phyloP scores from a whole-genome alignment of 2,113 vertebrate genomes.

The Megatriorchis doriae region DNA sequence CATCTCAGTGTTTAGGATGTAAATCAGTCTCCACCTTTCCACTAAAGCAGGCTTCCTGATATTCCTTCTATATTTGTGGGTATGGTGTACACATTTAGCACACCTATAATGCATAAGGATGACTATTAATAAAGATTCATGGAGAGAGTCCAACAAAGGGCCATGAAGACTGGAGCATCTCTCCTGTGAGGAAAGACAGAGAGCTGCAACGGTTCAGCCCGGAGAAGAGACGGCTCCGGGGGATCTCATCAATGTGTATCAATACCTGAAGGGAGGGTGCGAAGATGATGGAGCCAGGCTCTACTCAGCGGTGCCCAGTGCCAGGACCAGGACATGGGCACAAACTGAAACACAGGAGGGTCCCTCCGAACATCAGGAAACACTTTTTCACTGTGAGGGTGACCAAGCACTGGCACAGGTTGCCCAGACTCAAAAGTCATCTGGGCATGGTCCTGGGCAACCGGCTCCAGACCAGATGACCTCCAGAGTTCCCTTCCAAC shows the following conservation, averaged over 20 bases:
- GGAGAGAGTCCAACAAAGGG: neutral
- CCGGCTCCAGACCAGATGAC: neutral
- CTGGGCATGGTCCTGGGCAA: neutral
- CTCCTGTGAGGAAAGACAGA: neutral
- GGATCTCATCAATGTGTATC: neutral
- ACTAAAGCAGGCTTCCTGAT: neutral
- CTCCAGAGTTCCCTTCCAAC: neutral
- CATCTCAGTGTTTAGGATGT: neutral
- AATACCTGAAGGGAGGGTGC: neutral
- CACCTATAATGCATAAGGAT: too few species aligned
- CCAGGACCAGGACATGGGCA: neutral
- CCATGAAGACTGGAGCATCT: neutral
- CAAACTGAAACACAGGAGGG: neutral
- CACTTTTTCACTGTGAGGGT: neutral
- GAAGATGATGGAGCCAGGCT: fast-evolving
- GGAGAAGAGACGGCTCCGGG: neutral
- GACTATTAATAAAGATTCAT: too few species aligned
- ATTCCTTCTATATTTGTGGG: neutral
- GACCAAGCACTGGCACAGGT: neutral
- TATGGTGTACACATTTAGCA: neutral
- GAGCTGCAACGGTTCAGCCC: neutral
- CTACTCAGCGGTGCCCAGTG: neutral
- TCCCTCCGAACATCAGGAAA: neutral
- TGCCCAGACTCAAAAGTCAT: neutral
- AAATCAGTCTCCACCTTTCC: neutral